Conservation (phyloP, 2,113 vertebrate species). For the Bufo gargarizans region DNA sequence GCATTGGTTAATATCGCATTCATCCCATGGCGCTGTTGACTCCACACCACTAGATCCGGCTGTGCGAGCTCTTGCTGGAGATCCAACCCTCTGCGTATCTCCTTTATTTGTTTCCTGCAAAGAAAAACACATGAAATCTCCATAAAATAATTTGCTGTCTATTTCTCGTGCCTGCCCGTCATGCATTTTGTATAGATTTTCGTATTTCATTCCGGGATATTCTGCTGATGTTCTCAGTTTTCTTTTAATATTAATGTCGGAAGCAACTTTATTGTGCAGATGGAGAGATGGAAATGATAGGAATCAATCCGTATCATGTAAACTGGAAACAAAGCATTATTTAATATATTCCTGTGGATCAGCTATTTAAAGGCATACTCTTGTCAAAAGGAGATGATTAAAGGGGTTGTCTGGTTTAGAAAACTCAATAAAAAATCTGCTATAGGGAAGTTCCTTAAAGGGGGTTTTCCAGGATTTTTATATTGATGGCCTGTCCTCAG, state of each 20-base stretch:
- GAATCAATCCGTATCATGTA: neutral
- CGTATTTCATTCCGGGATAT: constrained; percentile 16
- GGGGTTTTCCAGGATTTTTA: no score
- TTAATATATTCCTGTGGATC: neutral
- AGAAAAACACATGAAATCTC: constrained; percentile 47
- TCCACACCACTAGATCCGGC: neutral
- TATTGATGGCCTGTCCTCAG: no score
- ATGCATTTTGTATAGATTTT: constrained; percentile 41
- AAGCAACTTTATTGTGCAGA: constrained; percentile 13
- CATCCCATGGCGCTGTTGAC: neutral
- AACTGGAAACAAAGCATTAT: neutral
- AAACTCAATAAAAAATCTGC: neutral
- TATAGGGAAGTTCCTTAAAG: no score
- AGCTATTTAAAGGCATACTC: neutral
- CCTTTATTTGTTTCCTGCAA: constrained; percentile 15
- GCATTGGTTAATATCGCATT: constrained; percentile 18
- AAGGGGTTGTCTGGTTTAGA: neutral
- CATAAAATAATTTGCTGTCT: constrained; percentile 46
- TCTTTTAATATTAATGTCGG: constrained; percentile 31
- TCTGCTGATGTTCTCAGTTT: constrained; percentile 21
- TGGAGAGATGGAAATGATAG: constrained; percentile 9
- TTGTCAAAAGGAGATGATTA: neutral
- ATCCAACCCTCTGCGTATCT: neutral
- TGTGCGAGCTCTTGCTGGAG: neutral
- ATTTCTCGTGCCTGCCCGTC: constrained; percentile 22